Conservation (phyloP, 2,888 invertebrate species). For the Bruchidius siliquastri region DNA sequence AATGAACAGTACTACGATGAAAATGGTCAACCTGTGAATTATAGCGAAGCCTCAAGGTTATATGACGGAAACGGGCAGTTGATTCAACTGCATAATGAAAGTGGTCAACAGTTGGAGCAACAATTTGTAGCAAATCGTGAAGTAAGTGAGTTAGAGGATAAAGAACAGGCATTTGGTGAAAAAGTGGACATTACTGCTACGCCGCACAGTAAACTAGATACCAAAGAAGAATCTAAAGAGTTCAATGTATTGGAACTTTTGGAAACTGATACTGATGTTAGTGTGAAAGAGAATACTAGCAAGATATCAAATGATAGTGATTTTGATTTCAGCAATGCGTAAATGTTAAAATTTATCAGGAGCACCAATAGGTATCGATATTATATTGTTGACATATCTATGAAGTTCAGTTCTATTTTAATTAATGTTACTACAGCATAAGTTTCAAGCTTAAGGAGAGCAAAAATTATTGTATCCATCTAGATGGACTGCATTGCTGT, state of each 20-base stretch:
- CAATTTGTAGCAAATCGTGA: slow-evolving; percentile 5
- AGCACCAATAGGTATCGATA: neutral
- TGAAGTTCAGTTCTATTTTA: no score
- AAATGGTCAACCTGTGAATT: slow-evolving; percentile 17
- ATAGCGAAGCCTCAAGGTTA: slow-evolving; percentile 9
- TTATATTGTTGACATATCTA: neutral
- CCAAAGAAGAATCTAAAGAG: slow-evolving; percentile 15
- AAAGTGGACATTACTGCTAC: neutral
- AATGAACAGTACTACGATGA: slow-evolving; percentile 22
- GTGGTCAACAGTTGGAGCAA: neutral
- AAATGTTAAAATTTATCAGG: neutral
- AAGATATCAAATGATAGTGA: slow-evolving; percentile 45
- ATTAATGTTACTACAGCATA: no score
- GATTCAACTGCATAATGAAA: slow-evolving; percentile 6
- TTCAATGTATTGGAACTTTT: slow-evolving; percentile 41
- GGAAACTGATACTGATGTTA: slow-evolving; percentile 43
- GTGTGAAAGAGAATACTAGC: slow-evolving; percentile 36
- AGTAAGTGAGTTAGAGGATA: neutral
- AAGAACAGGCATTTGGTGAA: neutral
- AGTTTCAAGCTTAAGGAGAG: no score
- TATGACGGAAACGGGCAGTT: slow-evolving; percentile 18
- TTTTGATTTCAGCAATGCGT: slow-evolving; percentile 42
- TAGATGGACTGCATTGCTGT: no score
- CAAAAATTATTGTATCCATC: no score
- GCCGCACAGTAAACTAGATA: slow-evolving; percentile 1